Percentiles rank a stretch among this genome's conserved stretches.
These are phyloP conservation scores for Arctopsyche grandis DNA, from an alignment of 1,140 invertebrate species.

Conservation along the genomic window DNA sequence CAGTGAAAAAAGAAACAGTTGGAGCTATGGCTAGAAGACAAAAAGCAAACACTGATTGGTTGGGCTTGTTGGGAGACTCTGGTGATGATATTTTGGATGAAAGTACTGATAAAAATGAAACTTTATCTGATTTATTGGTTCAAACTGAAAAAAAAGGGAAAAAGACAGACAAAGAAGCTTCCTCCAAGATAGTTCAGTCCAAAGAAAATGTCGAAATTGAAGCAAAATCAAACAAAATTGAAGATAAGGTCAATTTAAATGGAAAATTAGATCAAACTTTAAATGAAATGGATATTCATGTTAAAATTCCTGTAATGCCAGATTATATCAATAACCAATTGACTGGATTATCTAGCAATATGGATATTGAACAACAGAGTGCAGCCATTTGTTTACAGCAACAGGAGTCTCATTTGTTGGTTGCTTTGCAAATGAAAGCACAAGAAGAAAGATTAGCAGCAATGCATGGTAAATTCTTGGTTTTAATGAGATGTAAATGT, in stretches of 20 bases:
- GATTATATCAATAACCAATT: not conserved
- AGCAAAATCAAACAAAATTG: not conserved
- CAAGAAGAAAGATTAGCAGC: conserved; percentile 65
- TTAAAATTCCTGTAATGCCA: not conserved
- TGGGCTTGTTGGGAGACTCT: conserved; percentile 46
- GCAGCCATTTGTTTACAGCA: conserved; percentile 63
- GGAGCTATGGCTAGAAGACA: conserved; percentile 34
- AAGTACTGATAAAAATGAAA: conserved; percentile 6
- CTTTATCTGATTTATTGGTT: conserved; percentile 26
- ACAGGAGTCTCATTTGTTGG: conserved; percentile 64
- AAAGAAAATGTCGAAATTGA: not conserved
- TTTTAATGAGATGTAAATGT: not conserved
- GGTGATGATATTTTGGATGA: conserved; percentile 30
- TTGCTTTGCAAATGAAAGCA: conserved; percentile 64
- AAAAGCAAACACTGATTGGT: conserved; percentile 49
- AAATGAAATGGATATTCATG: not conserved
- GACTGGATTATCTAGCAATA: not conserved
- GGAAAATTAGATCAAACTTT: not conserved
- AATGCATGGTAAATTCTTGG: conserved; percentile 58
- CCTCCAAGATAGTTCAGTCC: not conserved
- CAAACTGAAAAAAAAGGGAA: conserved; percentile 8
- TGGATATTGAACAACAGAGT: conserved; percentile 58
- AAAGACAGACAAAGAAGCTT: not conserved
- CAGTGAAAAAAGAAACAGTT: conserved; percentile 32
- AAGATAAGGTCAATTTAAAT: not conserved